Base-by-base conservation (phyloP, 2,113 vertebrate genomes). In the Misgurnus mizolepis region DNA sequence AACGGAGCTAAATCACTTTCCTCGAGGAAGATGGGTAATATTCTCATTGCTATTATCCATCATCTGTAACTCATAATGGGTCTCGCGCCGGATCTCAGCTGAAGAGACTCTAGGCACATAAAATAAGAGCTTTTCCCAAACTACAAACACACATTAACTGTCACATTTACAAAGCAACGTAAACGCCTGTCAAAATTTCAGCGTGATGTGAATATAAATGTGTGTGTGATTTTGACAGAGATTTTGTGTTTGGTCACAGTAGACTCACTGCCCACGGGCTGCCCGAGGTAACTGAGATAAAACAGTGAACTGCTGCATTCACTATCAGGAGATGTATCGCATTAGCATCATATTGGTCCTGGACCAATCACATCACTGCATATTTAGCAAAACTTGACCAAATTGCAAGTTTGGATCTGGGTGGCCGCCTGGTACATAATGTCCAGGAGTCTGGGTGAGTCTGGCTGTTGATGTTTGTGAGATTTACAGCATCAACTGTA, bases 1-100 rank as follows among this genome's bases (percentile, higher is more conserved):
- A 74, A 78, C 55, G 39, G 68, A 74, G 55, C n/a, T 68, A 55
- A 81, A 81, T 80, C 50, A 47, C 27, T 67, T 56, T 81, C 79
- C 71, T 10, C 40, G 40, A 45, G 39, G 69, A 78, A 27, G 45
- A 55, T 12, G 49, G 67, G 61, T 15, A 27, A 47, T 47, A 50
- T 68, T 81, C 65, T 61, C 71, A 58, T 34, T 62, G 67, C 45
- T 55, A 39, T 72, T 60, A 80, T 66, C 62, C 74, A 77, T 77
- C 61, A 66, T 77, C 78, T 66, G n/a, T 66, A 64, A 60, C 80
- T 39, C 27, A 61, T 43, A 56, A 76, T 43, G 50, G n/a, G 45
- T 60, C 58, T 53, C 39, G 11, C 47, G 82, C 56, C 56, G 70
- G 69, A 41, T 69, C 77, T 76, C 11, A 6, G n/a, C 10, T 12